Conservation (phyloP, 1,140 invertebrate genomes). For the Tetramorium alpestre region DNA sequence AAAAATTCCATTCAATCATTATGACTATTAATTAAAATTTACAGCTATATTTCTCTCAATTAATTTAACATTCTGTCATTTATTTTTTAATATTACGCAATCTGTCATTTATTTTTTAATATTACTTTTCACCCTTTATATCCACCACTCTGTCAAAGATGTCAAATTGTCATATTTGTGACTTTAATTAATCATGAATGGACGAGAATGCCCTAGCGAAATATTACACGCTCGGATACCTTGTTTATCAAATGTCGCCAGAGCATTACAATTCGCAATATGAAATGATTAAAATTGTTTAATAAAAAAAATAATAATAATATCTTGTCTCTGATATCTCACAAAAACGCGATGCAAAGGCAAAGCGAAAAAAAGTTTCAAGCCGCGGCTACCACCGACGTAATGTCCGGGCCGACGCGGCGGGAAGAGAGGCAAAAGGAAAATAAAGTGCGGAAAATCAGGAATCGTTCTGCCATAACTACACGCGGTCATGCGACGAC, state of each 20-base stretch:
- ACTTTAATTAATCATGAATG: background rate
- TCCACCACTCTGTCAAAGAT: background rate
- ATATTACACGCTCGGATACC: background rate
- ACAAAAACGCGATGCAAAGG: background rate
- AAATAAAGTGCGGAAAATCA: background rate
- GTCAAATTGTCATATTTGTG: conserved; percentile 2
- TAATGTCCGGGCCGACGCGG: too few relatives aligned
- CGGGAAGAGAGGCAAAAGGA: background rate
- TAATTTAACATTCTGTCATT: background rate
- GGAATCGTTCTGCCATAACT: background rate
- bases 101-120: background rate
- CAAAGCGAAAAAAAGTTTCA: background rate
- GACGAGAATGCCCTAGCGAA: background rate
- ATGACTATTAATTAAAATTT: background rate
- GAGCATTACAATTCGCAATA: background rate
- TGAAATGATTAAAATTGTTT: background rate
- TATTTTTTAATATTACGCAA: too few relatives aligned
- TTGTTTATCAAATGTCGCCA: background rate
- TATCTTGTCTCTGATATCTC: background rate
- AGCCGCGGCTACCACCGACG: background rate
- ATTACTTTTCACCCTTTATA: background rate
- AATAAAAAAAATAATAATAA: background rate
- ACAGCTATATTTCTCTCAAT: background rate
- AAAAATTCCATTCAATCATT: background rate
- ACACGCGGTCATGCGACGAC: background rate